Evolutionary conservation across 1,140 invertebrate genomes (phyloP), one percentile per base, ranked within the genome.

Genomic region (Drosophila ficusphila): DNA sequence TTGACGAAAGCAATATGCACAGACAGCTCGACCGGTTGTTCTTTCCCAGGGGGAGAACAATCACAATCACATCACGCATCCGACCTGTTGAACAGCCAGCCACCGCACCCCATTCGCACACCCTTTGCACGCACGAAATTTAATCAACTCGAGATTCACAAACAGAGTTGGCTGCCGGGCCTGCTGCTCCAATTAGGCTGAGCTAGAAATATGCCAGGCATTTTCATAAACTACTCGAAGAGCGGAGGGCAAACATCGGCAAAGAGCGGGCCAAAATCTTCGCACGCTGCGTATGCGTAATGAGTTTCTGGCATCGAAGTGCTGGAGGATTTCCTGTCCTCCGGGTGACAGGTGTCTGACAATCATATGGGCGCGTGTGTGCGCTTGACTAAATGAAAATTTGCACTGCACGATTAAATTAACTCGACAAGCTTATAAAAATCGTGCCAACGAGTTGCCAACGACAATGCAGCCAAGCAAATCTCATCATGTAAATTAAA

Each of bases 401-500:
- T 81, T 65, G 76, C 67, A 81, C 69, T 69, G 81, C 53, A 56
- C 76, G 81, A 86, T 81, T 81, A 81, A 86, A 85, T 86, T 75
- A 85, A 76, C 72, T 73, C 72, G 72, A 81, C 76, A 73, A 65
- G 76, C 82, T 81, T 74, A 86, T 77, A 77, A 81, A 88, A 86
- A 81, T 88, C 82, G 76, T 86, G 81, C 62, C 67, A 85, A 85
- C 76, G 76, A 85, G 81, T 83, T 85, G 79, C 61, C 76, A 79
- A 76, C 65, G 56, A 83, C 81, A 85, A 62, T 86, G 76, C 79
- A 86, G 79, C 58, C 65, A 60, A 67, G 81, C 81, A 85, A 86
- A 86, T 85, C 81, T 85, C 81, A 86, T 85, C 79, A 86, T 85
- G 81, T 79, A 86, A 86, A 86, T 86, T 86, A 86, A 88, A 86